A percentile compares a stretch with the other conserved stretches of the same genome.
Evolutionary conservation across 2,113 vertebrate species (phyloP).

Genomic region (Dunckerocampus dactyliophorus): DNA sequence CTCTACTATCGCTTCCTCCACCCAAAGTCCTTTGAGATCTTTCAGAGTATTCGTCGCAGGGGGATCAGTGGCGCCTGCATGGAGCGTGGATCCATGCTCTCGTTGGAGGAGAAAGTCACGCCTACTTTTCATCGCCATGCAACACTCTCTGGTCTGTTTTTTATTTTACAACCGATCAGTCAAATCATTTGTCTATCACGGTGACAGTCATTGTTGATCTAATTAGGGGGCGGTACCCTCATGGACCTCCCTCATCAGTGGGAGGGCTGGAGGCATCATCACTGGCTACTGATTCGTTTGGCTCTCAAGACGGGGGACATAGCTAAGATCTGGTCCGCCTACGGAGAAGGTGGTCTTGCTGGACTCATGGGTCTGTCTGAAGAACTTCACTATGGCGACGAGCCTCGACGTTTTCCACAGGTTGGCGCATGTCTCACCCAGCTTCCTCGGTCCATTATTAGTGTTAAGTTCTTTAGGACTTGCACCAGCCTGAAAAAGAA

Average conservation of each 20-base stretch:
- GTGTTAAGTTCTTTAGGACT: no score
- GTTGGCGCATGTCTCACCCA: constrained; percentile 27
- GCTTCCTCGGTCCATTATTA: background rate
- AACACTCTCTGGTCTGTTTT: constrained; percentile 58
- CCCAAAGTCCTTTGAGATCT: constrained; percentile 80
- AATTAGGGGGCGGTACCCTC: constrained; percentile 55
- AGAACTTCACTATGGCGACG: constrained; percentile 55
- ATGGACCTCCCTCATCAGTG: constrained; percentile 64
- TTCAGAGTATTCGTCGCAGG: constrained; percentile 66
- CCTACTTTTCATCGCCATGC: constrained; percentile 59
- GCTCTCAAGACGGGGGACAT: constrained; percentile 80
- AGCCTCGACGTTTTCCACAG: constrained; percentile 34
- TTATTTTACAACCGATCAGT: background rate
- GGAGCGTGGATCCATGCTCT: constrained; percentile 42
- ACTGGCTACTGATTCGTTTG: constrained; percentile 81
- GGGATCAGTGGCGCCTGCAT: constrained; percentile 33
- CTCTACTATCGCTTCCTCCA: constrained; percentile 82
- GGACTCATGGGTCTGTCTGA: constrained; percentile 68
- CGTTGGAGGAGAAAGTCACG: constrained; percentile 37
- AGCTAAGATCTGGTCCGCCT: constrained; percentile 67
- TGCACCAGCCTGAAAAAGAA: no score
- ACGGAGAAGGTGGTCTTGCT: constrained; percentile 69
- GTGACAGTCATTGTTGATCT: constrained; percentile 16
- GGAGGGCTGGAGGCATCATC: constrained; percentile 73
- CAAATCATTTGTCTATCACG: background rate